These are phyloP conservation scores for Cordilura impudica DNA, from an alignment of 2,888 invertebrate species.

Conservation along the genomic window DNA sequence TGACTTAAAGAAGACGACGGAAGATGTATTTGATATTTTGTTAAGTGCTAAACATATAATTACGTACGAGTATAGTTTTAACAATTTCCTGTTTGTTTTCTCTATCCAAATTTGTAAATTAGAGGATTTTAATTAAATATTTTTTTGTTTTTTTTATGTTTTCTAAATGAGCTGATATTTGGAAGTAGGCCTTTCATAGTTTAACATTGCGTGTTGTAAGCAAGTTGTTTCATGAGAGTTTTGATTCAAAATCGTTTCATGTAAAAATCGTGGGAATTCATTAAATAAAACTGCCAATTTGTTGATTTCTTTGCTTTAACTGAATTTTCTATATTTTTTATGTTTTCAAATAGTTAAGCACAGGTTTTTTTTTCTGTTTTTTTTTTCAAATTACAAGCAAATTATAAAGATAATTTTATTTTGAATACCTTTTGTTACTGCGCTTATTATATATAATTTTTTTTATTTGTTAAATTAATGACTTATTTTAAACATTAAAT, in stretches of 20 bases:
- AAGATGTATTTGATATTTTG: constrained; percentile 32
- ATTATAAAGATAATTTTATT: constrained; percentile 48
- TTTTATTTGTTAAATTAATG: constrained; percentile 33
- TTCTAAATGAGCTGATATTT: constrained; percentile 6
- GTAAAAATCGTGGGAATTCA: constrained; percentile 1
- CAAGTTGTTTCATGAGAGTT: not conserved
- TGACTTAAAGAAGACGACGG: not conserved
- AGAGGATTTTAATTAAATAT: constrained; percentile 14
- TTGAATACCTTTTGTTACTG: constrained; percentile 12
- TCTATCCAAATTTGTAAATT: not conserved
- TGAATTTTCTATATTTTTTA: constrained; percentile 51
- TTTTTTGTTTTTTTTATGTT: not conserved
- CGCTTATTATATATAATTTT: not conserved
- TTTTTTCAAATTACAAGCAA: constrained; percentile 55
- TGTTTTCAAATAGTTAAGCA: constrained; percentile 52
- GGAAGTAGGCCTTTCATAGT: not conserved
- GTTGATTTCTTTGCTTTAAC: constrained; percentile 33
- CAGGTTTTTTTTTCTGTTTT: not conserved
- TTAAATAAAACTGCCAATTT: constrained; percentile 44
- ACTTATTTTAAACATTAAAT: constrained; percentile 48
- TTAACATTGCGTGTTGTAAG: not conserved
- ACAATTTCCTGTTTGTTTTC: constrained; percentile 37
- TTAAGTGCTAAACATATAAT: constrained; percentile 43
- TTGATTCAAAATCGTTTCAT: not conserved
- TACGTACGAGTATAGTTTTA: constrained; percentile 8